Evolutionary conservation across 2,797 vertebrate species (phyloP), one percentile per base, ranked within the genome.

Genomic region (Naso thynnoides): DNA sequence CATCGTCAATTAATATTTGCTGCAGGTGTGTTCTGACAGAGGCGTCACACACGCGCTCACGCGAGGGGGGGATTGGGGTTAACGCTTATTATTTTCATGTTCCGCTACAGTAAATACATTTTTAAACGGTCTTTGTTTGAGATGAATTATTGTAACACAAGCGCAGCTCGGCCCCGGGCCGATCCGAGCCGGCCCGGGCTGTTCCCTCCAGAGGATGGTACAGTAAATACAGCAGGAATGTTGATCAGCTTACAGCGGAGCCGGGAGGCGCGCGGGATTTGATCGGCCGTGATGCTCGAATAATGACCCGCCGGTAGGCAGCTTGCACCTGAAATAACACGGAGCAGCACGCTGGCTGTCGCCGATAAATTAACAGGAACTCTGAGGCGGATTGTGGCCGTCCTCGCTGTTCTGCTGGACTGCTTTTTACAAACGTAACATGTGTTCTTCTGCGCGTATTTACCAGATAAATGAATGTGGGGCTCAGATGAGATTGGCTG

Each of bases 141-240:
- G 38, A 38, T 65, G 33, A 70, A 69, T 67, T 24, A 42, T 27
- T 47, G n/a, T 45, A 70, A 23, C 31, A 63, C 45, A 70, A 23
- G 73, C 8, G 39, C 36, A 26, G 31, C 57, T 63, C 38, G 33
- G 48, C 24, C 62, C 55, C 41, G 49, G 4, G 29, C 49, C 57
- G 68, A 3, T 53, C 55, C 39, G 47, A 8, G 49, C 47, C 56
- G 53, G 26, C 21, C 56, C 42, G 66, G 52, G 65, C 76, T 26
- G 75, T 82, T 66, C 86, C 70, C 76, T 79, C 57, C 76, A 86
- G 88, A 83, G 89, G 85, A 89, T 84, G 85, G 85, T 84, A 79
- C 86, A 75, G 70, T 89, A 88, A 92, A 91, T 82, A 88, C 84
- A 83, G 78, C 41, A 91, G 86, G 92, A 94, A 94, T 93, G 91